Conservation (phyloP, 2,888 invertebrate genomes). For the Apodemia mormo region DNA sequence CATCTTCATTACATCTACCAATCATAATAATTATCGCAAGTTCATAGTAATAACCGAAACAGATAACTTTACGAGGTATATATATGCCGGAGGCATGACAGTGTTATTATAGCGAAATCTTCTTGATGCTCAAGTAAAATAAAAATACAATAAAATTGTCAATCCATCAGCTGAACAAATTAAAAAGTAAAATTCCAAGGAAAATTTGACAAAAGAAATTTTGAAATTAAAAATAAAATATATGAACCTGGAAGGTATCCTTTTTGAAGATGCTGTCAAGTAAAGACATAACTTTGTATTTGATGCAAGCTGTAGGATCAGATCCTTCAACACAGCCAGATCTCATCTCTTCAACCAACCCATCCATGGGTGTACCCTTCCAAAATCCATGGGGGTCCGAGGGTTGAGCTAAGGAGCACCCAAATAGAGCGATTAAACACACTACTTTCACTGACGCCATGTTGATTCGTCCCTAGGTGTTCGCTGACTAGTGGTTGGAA, state of each 20-base stretch:
- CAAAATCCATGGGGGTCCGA: constrained; percentile 83
- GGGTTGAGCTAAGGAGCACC: constrained; percentile 83
- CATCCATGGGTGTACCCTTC: constrained; percentile 87
- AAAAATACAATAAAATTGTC: neutral
- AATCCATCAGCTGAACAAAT: neutral
- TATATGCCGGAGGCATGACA: neutral
- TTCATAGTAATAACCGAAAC: neutral
- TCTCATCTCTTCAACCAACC: constrained; percentile 89
- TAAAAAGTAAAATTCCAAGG: too few relatives aligned
- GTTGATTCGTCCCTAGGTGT: constrained; percentile 60
- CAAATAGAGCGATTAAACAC: constrained; percentile 78
- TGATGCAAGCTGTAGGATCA: constrained; percentile 91
- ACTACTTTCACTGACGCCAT: constrained; percentile 76
- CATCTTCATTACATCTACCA: too few relatives aligned
- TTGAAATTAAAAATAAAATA: neutral
- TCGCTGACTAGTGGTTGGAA: constrained; percentile 66
- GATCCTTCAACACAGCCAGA: constrained; percentile 87
- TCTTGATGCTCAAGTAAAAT: neutral
- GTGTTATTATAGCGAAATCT: neutral
- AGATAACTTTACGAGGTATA: neutral
- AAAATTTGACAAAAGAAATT: too few relatives aligned
- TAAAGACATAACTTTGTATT: constrained; percentile 90
- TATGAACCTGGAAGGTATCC: constrained; percentile 87
- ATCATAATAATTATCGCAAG: too few relatives aligned
- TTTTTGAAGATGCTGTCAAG: constrained; percentile 90